phyloP scores from a whole-genome alignment of 2,797 vertebrate species.

The Microchirus variegatus region DNA sequence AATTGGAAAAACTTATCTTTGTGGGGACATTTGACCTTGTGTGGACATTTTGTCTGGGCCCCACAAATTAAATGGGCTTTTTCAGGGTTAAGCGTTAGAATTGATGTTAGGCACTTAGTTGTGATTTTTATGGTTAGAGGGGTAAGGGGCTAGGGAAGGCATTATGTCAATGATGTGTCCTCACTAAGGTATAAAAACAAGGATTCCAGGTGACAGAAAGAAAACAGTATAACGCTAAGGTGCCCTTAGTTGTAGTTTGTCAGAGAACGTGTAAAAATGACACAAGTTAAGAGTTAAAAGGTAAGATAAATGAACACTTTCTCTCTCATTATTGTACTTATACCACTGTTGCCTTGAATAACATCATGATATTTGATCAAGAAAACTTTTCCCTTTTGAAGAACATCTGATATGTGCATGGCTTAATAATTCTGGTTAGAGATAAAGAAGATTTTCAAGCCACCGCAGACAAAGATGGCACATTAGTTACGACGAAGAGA shows the following conservation, averaged over 20 bases:
- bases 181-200: neutral
- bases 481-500: slow-evolving; percentile 57
- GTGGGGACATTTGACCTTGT: too few relatives aligned
- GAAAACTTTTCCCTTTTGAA: slow-evolving; percentile 14
- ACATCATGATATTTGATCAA: too few relatives aligned
- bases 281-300: slow-evolving; percentile 3
- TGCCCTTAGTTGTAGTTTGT: slow-evolving; percentile 19
- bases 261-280: slow-evolving; percentile 30
- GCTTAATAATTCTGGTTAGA: slow-evolving; percentile 21
- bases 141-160: too few relatives aligned
- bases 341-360: too few relatives aligned
- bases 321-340: too few relatives aligned
- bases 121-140: too few relatives aligned
- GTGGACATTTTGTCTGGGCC: too few relatives aligned
- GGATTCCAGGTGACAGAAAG: slow-evolving; percentile 29
- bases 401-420: slow-evolving; percentile 4
- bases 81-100: too few relatives aligned
- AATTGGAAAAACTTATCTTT: too few relatives aligned
- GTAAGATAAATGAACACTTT: neutral
- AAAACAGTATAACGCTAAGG: neutral
- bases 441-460: slow-evolving; percentile 34
- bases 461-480: slow-evolving; percentile 29
- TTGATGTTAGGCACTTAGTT: too few relatives aligned
- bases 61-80: too few relatives aligned
- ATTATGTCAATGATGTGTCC: too few relatives aligned